Base-by-base conservation (phyloP, 1,140 invertebrate genomes). In the Anastrepha obliqua region DNA sequence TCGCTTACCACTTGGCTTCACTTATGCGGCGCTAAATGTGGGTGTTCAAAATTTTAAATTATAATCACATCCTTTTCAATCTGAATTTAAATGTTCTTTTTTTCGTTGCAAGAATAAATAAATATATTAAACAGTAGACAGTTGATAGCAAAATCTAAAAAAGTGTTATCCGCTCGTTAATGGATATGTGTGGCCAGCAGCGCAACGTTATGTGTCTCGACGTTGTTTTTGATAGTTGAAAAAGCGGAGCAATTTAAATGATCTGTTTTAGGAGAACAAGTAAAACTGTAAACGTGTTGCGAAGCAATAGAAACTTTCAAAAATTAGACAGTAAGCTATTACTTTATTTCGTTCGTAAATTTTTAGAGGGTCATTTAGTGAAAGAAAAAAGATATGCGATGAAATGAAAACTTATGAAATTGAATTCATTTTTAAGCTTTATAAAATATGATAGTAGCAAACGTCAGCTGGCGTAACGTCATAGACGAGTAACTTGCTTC, bases 71-170 rank as follows among this genome's bases (percentile, higher is more conserved):
- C 44, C 74, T 13, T 51, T 55, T 13, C 47, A 55, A 55, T 81
- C 7, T 55, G 74, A 81, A 81, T 81, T 81, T 74, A 44, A 74
- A 74, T 74, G 67, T 74, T 47, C 42, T n/a, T 55, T 55, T 55
- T 55, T 55, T 55, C 42, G 0, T 4, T 29, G 39, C 20, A 67
- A 1, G 55, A 5, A 9, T 67, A 42, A 67, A 67, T 42, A 47
- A 74, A 74, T 44, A 17, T 8, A 17, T 74, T 47, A 47, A 44
- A 74, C 39, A 74, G 5, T n/a, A 15, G 42, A 2, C 13, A n/a
- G 39, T 15, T 5, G 17, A 13, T 44, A 13, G 13, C 67, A 13
- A 39, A 42, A 74, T 74, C 4, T 9, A 11, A 11, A 55, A 55
- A 55, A 55, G 51, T 0, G 51, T 55, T 11, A 11, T 55, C 11